phyloP scores from a whole-genome alignment of 2,888 invertebrate genomes.

The Osedax frankpressi region DNA sequence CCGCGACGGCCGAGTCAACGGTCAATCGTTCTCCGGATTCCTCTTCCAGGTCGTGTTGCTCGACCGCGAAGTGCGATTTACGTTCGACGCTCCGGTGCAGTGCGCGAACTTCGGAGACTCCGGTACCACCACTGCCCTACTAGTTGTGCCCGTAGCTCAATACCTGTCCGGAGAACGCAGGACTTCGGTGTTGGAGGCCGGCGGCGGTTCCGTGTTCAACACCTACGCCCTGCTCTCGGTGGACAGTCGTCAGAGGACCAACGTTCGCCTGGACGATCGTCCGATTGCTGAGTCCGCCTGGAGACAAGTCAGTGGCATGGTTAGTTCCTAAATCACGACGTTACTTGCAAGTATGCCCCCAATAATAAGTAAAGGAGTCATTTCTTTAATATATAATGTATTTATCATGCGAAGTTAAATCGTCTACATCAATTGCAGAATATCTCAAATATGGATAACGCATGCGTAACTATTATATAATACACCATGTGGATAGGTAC shows the following conservation, averaged over 20 bases:
- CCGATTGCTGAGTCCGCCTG: not conserved
- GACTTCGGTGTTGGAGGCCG: not conserved
- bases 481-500: no score
- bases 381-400: no score
- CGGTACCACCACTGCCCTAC: not conserved
- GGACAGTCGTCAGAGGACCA: not conserved
- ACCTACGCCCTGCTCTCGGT: not conserved
- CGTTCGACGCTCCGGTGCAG: not conserved
- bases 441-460: no score
- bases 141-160: not conserved
- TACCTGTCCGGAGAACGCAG: not conserved
- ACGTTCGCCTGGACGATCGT: not conserved
- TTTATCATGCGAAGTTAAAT: no score
- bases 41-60: not conserved
- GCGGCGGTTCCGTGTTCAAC: not conserved
- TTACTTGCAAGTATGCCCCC: no score
- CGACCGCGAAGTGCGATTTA: not conserved
- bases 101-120: not conserved
- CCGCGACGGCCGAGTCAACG: not conserved
- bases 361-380: no score
- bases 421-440: no score
- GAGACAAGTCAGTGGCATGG: not conserved
- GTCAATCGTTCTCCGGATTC: not conserved
- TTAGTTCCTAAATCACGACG: not conserved
- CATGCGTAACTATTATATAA: no score